Percentiles rank a stretch among this genome's conserved stretches.
phyloP scores from a whole-genome alignment of 2,797 vertebrate species.

The Trachops cirrhosus region DNA sequence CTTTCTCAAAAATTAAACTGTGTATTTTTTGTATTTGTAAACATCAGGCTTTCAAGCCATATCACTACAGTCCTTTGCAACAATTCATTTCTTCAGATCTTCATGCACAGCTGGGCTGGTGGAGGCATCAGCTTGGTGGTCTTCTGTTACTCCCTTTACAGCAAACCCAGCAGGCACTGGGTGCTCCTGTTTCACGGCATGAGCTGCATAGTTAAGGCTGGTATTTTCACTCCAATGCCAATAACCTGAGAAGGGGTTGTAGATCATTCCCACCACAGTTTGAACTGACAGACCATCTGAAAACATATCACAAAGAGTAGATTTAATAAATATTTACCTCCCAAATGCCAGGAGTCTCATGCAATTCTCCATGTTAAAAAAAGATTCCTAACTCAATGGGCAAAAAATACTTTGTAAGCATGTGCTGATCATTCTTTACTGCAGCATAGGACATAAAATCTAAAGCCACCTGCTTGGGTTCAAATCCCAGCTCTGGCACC shows the following conservation, averaged over 20 bases:
- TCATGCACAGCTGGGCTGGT: not conserved
- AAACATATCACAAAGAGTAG: slow-evolving; percentile 28
- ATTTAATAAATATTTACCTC: slow-evolving; percentile 15
- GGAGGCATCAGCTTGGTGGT: not conserved
- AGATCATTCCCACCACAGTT: slow-evolving; percentile 92
- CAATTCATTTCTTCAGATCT: slow-evolving; percentile 32
- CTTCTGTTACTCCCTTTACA: not conserved
- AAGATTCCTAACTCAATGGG: not conserved
- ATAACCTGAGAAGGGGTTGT: slow-evolving; percentile 89
- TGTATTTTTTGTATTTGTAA: slow-evolving; percentile 30
- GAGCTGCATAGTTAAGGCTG: slow-evolving; percentile 92
- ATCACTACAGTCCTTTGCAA: slow-evolving; percentile 49
- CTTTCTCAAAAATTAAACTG: slow-evolving; percentile 32
- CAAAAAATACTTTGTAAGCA: not conserved
- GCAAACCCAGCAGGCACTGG: not conserved
- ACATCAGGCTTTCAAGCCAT: slow-evolving; percentile 44
- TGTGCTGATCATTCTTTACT: not conserved
- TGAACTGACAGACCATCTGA: slow-evolving; percentile 91
- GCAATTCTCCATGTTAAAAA: not conserved
- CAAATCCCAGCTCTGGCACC: not conserved
- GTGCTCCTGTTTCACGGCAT: slow-evolving; percentile 86
- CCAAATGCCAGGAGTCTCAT: not conserved
- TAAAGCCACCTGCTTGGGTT: not conserved
- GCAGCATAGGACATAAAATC: not conserved
- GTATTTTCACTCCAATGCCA: slow-evolving; percentile 93